A percentile compares a stretch with the other conserved stretches of the same genome.
These are phyloP conservation scores for Lepidothrix coronata DNA, from an alignment of 2,113 vertebrate genomes.

Conservation along the genomic window DNA sequence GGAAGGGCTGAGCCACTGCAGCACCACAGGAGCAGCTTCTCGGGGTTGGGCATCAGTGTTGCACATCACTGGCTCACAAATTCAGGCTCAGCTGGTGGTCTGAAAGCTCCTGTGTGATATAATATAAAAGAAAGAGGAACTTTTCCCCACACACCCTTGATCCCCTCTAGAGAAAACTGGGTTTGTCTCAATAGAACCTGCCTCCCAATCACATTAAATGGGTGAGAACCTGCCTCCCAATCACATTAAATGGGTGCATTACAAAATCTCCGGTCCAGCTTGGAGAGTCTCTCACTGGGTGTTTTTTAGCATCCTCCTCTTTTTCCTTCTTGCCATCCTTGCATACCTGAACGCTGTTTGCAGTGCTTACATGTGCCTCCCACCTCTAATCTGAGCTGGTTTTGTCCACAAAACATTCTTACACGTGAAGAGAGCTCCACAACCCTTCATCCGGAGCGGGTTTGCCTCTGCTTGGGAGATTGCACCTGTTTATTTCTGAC, in stretches of 20 bases:
- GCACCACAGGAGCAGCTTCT: rapidly evolving
- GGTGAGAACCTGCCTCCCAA: background rate
- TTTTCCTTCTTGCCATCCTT: background rate
- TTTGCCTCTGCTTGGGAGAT: background rate
- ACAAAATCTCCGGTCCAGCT: background rate
- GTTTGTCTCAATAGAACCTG: rapidly evolving
- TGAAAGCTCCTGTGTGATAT: background rate
- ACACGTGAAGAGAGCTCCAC: rapidly evolving
- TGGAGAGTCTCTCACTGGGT: rapidly evolving
- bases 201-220: background rate
- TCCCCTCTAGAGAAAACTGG: background rate
- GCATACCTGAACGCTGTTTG: background rate
- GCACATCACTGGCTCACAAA: rapidly evolving
- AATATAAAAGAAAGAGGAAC: rapidly evolving
- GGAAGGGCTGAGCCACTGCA: rapidly evolving
- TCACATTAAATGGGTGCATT: rapidly evolving
- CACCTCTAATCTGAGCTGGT: background rate
- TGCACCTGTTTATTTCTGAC: constrained; percentile 30
- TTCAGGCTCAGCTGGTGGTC: background rate
- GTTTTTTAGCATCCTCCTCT: background rate
- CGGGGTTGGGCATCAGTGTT: rapidly evolving
- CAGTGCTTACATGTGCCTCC: background rate
- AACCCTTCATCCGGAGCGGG: background rate
- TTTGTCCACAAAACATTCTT: background rate
- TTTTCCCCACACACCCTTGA: too few species aligned